Conservation (phyloP, 2,888 invertebrate genomes). For the Hydrotaea diabolus region DNA sequence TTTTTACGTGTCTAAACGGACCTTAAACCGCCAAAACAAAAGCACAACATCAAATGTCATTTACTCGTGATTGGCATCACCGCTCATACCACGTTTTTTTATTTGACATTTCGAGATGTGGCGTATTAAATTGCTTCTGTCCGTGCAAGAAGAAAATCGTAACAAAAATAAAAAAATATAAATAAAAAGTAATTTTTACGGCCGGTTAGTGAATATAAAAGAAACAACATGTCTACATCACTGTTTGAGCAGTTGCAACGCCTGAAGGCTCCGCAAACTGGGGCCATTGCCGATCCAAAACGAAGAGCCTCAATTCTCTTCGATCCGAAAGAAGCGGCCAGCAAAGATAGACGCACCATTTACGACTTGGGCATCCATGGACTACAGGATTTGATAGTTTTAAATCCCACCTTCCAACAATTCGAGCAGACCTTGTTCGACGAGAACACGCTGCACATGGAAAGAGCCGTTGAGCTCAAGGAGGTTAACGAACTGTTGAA, state of each 20-base stretch:
- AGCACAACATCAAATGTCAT: neutral
- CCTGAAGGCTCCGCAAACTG: constrained; percentile 89
- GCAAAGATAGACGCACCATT: constrained; percentile 90
- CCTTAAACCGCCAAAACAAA: neutral
- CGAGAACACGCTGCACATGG: constrained; percentile 87
- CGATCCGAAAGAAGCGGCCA: constrained; percentile 93
- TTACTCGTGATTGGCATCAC: neutral
- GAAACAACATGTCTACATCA: constrained; percentile 84
- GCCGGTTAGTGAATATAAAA: neutral
- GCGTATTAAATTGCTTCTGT: neutral
- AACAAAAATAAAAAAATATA: neutral
- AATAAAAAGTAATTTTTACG: neutral
- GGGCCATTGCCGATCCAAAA: constrained; percentile 85
- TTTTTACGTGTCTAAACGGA: too few relatives aligned
- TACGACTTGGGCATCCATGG: constrained; percentile 94
- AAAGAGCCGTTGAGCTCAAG: constrained; percentile 88
- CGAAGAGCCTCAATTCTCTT: constrained; percentile 92
- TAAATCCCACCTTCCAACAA: constrained; percentile 87
- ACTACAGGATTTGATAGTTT: constrained; percentile 88
- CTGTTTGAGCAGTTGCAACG: constrained; percentile 89
- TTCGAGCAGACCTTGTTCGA: constrained; percentile 91
- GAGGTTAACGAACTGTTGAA: constrained; percentile 90
- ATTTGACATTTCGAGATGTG: constrained; percentile 28
- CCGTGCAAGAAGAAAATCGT: constrained; percentile 34
- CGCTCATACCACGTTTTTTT: neutral